Evolutionary conservation across 1,140 invertebrate species (phyloP), one percentile per base, ranked within the genome.

Genomic region (Drosophila elegans): DNA sequence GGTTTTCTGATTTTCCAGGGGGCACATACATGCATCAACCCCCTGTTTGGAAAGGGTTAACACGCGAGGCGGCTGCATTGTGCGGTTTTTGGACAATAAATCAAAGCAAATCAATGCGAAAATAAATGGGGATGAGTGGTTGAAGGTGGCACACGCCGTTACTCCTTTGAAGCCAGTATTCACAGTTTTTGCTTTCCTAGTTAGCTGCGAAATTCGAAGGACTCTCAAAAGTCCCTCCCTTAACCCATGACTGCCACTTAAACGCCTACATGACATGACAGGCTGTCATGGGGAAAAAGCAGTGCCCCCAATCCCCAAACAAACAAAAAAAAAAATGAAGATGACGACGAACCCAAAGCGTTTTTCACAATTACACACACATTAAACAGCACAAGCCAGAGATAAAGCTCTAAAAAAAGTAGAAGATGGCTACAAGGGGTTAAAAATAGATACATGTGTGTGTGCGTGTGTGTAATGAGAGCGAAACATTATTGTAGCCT

Each of bases 21-120:
- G 29, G 27, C 21, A 56, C 57, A 34, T 13, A 27, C 57, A 34
- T n/a, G 13, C 51, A 32, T 63, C 60, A 63, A 63, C 60, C 60
- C 60, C 60, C 54, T 60, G 36, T 13, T 45, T 49, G 53, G 49
- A 13, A 16, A 61, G 63, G 81, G 63, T 69, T 55, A 77, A 69
- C 74, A 60, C 69, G 49, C 32, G 49, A 36, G 51, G 57, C 62
- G 51, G 57, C 62, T 64, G 74, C 59, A 78, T 83, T 82, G 83
- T 88, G 74, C 45, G 66, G 66, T 57, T 71, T 55, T 55, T 41
- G 36, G 66, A 91, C 88, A 91, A 91, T 91, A 91, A 91, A 91
- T 91, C 89, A 91, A 91, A 91, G 89, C 78, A 91, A 91, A 91
- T 91, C 89, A 90, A 91, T 91, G 85, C 77, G 16, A 36, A 39